phyloP scores from a whole-genome alignment of 2,797 vertebrate genomes.

The Halcyon smyrnensis region DNA sequence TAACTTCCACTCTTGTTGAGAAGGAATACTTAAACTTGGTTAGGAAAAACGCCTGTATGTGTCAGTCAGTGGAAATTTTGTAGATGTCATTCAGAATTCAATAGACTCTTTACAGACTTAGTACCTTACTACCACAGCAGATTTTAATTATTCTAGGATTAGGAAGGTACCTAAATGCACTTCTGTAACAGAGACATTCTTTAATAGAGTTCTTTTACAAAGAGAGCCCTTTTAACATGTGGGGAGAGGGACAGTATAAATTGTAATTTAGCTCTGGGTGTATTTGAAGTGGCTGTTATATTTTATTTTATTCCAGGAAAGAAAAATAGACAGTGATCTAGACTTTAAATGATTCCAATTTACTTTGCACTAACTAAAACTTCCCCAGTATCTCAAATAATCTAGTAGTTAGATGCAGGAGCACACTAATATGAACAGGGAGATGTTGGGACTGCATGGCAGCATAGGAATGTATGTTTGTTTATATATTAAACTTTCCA shows the following conservation, averaged over 20 bases:
- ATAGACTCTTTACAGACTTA: background rate
- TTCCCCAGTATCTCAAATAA: background rate
- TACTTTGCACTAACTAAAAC: background rate
- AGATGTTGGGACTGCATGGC: background rate
- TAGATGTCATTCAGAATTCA: background rate
- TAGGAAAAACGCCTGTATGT: background rate
- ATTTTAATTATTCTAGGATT: slow-evolving; percentile 27
- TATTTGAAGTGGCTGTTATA: background rate
- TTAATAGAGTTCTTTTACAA: background rate
- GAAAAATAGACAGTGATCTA: background rate
- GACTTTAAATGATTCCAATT: background rate
- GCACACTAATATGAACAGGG: background rate
- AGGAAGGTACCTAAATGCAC: background rate
- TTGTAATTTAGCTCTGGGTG: background rate
- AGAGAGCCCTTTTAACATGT: background rate
- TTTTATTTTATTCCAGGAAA: background rate
- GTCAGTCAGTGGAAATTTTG: background rate
- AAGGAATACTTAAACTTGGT: background rate
- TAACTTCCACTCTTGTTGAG: background rate
- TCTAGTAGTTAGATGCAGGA: background rate
- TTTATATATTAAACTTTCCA: background rate
- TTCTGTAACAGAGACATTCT: background rate
- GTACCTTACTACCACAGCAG: background rate
- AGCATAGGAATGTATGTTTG: background rate
- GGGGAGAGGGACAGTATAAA: background rate